Evolutionary conservation across 37 sponge, comb jelly and placozoan species (phyloP).

Genomic region (Diacarnus erythraeanus): DNA sequence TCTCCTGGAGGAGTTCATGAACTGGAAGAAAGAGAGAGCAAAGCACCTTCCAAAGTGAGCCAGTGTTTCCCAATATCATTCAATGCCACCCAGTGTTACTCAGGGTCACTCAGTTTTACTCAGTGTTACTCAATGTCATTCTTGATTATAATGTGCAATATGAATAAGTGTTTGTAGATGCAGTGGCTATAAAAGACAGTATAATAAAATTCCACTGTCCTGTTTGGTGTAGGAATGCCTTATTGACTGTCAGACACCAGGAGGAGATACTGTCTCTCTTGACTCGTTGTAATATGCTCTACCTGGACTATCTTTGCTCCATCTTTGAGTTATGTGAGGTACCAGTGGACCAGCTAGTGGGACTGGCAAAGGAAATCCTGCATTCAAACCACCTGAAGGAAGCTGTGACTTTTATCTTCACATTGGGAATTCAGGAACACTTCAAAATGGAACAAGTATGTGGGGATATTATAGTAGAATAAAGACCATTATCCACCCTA

Average conservation of each 20-base stretch:
- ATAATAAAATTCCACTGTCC: too few species aligned
- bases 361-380: neutral
- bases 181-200: too few species aligned
- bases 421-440: conserved; percentile 9
- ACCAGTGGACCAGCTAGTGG: neutral
- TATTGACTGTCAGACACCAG: conserved; percentile 18
- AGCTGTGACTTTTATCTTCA: conserved; percentile 15
- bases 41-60: neutral
- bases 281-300: neutral
- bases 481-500: too few species aligned
- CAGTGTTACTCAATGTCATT: too few species aligned
- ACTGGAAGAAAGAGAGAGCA: conserved; percentile 23
- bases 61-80: neutral
- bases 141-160: too few species aligned
- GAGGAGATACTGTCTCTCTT: neutral
- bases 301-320: conserved; percentile 18
- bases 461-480: too few species aligned
- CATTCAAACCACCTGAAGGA: conserved; percentile 9
- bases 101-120: too few species aligned
- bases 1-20: conserved; percentile 33
- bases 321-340: conserved; percentile 36
- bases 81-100: too few species aligned
- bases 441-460: conserved; percentile 11
- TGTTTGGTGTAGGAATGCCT: conserved; percentile 3
- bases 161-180: too few species aligned